Base-by-base conservation (phyloP, 2,797 vertebrate genomes). In the Spinus olivaceus region DNA sequence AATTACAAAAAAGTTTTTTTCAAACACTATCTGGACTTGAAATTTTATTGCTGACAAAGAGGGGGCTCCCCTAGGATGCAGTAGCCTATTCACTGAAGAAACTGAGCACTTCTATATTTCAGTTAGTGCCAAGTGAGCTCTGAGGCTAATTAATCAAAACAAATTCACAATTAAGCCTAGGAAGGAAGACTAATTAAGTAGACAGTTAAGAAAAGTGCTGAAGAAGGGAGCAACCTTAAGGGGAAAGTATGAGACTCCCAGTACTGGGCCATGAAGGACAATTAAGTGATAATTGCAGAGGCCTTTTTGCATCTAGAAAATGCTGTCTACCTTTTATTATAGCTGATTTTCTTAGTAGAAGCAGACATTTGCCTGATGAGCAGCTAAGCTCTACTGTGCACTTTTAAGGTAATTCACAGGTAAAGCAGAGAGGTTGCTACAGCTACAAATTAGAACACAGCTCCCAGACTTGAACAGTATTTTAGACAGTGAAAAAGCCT, bases 81-180 rank as follows among this genome's bases (percentile, higher is more conserved):
- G 69, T 63, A 84, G 64, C 76, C 70, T 90, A 32, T 88, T 64
- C 6, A 37, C n/a, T 51, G 84, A 95, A 95, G 93, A 94, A 97
- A 95, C 79, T 11, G 60, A 96, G 90, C 92, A 66, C 49, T 84
- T 90, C 59, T 93, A 3, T 82, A 64, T 97, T 96, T 97, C 93
- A 92, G 66, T 96, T 96, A 96, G 81, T 87, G 94, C 95, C 85
- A 94, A 96, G 89, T 97, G 96, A 97, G 96, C 92, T 96, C 74
- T 94, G 93, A 95, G 83, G 90, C 92, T 97, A 97, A 98, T 98
- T 97, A 97, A 97, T 98, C 96, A 98, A 97, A 98, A 97, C 90
- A 97, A 97, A 98, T 96, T 96, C 96, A 97, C 92, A 97, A 91
- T 98, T 97, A 98, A 97, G 73, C 87, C 46, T 79, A 90, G 85